Percentiles rank a stretch among this genome's conserved stretches.
Evolutionary conservation across 2,797 vertebrate species (phyloP).

Genomic region (Syngnathus acus): DNA sequence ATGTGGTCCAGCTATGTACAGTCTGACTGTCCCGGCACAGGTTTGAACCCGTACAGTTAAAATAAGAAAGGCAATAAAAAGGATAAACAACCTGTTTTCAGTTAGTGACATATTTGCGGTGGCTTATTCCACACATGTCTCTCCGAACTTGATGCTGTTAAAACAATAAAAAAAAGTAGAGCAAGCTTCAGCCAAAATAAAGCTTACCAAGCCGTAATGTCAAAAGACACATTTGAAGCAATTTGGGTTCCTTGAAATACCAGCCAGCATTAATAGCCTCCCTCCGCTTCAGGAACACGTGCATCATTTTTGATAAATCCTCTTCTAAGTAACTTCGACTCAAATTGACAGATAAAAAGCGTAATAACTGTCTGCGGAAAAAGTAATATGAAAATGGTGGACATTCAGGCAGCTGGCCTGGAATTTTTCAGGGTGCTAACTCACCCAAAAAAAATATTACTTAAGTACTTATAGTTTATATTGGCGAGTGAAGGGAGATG

Average conservation of each 20-base stretch:
- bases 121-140: slow-evolving; percentile 30
- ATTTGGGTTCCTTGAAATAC: slow-evolving; percentile 33
- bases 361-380: slow-evolving; percentile 21
- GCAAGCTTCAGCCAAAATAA: slow-evolving; percentile 9
- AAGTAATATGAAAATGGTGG: slow-evolving; percentile 33
- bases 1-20: slow-evolving; percentile 10
- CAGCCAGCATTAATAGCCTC: slow-evolving; percentile 40
- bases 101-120: slow-evolving; percentile 56
- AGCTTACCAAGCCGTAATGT: slow-evolving; percentile 24
- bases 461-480: background rate
- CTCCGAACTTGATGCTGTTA: slow-evolving; percentile 32
- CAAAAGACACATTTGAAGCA: slow-evolving; percentile 33
- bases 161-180: slow-evolving; percentile 13
- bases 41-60: slow-evolving; percentile 41
- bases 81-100: slow-evolving; percentile 57
- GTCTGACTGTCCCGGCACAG: slow-evolving; percentile 33
- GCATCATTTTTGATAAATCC: slow-evolving; percentile 25
- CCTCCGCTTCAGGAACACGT: slow-evolving; percentile 32
- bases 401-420: slow-evolving; percentile 12
- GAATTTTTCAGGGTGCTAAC: background rate
- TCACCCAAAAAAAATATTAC: background rate
- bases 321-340: slow-evolving; percentile 22
- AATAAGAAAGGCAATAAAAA: slow-evolving; percentile 40
- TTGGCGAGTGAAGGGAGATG: background rate
- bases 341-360: slow-evolving; percentile 35